Evolutionary conservation across 2,888 invertebrate genomes (phyloP), one percentile per base, ranked within the genome.

Genomic region (Plebejus argus): DNA sequence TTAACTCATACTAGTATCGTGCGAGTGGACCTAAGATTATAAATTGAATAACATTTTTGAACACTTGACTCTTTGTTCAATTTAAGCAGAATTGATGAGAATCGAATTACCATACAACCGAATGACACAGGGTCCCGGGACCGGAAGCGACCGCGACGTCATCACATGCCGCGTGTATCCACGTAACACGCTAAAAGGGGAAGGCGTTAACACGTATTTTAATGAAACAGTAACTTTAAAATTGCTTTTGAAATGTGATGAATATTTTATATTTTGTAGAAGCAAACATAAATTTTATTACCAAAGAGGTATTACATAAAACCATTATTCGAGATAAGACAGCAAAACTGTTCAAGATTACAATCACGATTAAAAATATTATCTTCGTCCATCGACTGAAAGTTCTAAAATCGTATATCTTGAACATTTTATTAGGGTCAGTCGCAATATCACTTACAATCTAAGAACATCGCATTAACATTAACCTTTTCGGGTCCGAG

Each of bases 391-490:
- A 20, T 20, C 6, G 12, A 1, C 20, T 4, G 45, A 8, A 3
- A 10, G 45, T 15, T 72, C n/a, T 39, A 72, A 20, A 20, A 72
- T n/a, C 15, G 20, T 72, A 12, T 23, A 72, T 72, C 45, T 10
- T 72, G 1, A 72, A 72, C 39, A 45, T 39, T 72, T 72, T 72
- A 72, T 72, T 72, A 72, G 39, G 72, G 45, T 72, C 72, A 45
- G 20, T 20, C 20, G 72, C 72, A 72, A 72, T 72, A 72, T 72
- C 72, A 72, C 72, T 72, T 45, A 72, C 15, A 72, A 20, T 72
- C 45, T 72, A 45, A 72, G 20, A 72, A 72, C 72, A 39, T 45
- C 20, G 8, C 71, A 71, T 71, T 39, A 71, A 71, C 71, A 71
- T 71, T 72, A 39, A 72, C 72, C 45, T 72, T 72, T 45, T 39